Evolutionary conservation across 2,888 invertebrate genomes (phyloP).

Genomic region (Macaria notata): DNA sequence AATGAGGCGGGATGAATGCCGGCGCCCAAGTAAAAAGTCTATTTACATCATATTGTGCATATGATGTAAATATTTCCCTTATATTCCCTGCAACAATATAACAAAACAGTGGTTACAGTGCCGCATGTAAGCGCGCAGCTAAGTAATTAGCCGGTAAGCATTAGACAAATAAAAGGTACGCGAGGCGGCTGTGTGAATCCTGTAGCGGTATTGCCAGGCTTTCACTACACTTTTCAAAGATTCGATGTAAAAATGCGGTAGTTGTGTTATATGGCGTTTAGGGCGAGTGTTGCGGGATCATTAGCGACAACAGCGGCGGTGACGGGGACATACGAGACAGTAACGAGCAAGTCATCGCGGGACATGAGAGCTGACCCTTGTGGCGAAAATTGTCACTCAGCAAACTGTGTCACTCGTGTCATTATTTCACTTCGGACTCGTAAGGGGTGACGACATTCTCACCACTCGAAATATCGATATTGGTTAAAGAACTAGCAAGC

Average conservation of each 20-base stretch:
- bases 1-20: constrained; percentile 74
- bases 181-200: background rate
- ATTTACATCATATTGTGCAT: constrained; percentile 75
- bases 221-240: no score
- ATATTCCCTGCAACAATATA: constrained; percentile 61
- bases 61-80: no score
- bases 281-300: constrained; percentile 48
- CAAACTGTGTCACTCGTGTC: constrained; percentile 73
- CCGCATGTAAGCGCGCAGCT: constrained; percentile 48
- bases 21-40: constrained; percentile 72
- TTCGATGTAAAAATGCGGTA: no score
- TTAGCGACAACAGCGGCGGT: constrained; percentile 64
- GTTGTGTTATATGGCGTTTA: constrained; percentile 7
- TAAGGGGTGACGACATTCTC: constrained; percentile 3
- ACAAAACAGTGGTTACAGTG: constrained; percentile 46
- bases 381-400: constrained; percentile 71
- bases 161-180: constrained; percentile 30
- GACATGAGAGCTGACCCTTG: constrained; percentile 70
- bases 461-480: no score
- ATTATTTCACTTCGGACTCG: constrained; percentile 48
- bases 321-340: constrained; percentile 65
- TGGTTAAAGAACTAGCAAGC: no score
- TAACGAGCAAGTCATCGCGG: constrained; percentile 76
- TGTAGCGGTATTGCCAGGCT: no score
- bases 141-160: constrained; percentile 47